These are phyloP conservation scores for Hemicrepidius hirtus DNA, from an alignment of 2,888 invertebrate species.

Conservation along the genomic window DNA sequence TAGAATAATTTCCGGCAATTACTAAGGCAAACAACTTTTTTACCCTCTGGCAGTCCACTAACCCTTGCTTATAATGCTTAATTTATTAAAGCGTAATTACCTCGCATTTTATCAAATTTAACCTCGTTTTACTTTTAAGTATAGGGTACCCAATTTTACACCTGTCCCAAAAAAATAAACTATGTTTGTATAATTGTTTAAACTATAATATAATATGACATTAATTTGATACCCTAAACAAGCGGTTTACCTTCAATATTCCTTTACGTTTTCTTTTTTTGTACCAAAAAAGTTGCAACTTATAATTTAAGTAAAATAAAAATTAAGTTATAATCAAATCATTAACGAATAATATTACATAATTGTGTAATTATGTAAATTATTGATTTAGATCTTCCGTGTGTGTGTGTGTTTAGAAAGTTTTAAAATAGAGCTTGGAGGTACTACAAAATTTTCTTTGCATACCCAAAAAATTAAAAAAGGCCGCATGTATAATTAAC, in stretches of 20 bases:
- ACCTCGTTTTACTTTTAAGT: conserved; percentile 20
- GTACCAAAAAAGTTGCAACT: neutral
- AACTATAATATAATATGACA: neutral
- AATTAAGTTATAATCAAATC: too few species aligned
- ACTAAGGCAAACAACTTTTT: conserved; percentile 66
- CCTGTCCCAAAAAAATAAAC: conserved; percentile 3
- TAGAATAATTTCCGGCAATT: conserved; percentile 69
- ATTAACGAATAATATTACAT: too few species aligned
- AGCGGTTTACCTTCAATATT: neutral
- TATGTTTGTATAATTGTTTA: conserved; percentile 3
- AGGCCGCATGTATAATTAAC: too few species aligned
- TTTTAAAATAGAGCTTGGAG: neutral
- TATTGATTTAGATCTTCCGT: neutral
- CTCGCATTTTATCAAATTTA: conserved; percentile 24
- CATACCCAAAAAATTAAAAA: too few species aligned
- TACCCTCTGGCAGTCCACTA: conserved; percentile 32
- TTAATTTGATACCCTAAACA: neutral
- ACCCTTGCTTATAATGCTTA: conserved; percentile 41
- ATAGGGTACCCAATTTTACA: conserved; percentile 14
- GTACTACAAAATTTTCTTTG: too few species aligned
- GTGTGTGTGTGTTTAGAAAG: neutral
- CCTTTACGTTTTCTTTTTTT: neutral
- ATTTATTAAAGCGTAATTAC: conserved; percentile 45
- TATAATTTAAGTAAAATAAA: too few species aligned
- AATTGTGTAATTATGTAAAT: conserved; percentile 3